Evolutionary conservation across 2,888 invertebrate genomes (phyloP), one percentile per base, ranked within the genome.

Genomic region (Agriopis leucophaearia): DNA sequence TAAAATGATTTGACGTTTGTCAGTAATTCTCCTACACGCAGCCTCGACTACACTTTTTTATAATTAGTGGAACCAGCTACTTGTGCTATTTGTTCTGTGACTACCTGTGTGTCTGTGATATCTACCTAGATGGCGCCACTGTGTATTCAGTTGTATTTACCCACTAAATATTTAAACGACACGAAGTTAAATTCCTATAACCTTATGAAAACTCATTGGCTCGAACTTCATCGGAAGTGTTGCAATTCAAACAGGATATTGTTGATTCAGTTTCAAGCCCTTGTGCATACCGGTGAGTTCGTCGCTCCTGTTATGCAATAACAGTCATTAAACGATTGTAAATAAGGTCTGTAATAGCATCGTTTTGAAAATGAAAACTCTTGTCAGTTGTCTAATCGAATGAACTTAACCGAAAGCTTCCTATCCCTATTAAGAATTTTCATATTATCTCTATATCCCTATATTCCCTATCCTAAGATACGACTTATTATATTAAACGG

Each of bases 161-260:
- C 52, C n/a, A 48, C 47, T 65, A 48, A 55, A 59, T 66, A 60
- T 66, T 61, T 18, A 62, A 44, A 59, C 47, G 42, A 7, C 55
- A 64, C 54, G 55, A 57, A 8, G 44, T 54, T 40, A 42, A 51
- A 62, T 65, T 60, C 64, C 61, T 47, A 36, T 13, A 63, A 16
- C 54, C 65, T 66, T 36, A 61, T 50, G 55, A 48, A 56, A 61
- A 57, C 15, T 42, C 67, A 58, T 58, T 38, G 47, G 13, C 50
- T 50, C 35, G 27, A 35, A 50, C 27, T 27, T 55, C 18, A n/a
- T 57, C 52, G 42, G 57, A 54, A 58, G 45, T 62, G 62, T 62
- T 63, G 67, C 59, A 63, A 67, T 42, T 59, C 67, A 59, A 67
- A n/a, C 59, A 68, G 54, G 48, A 64, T 64, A 44, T 60, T 68